Percentiles rank a stretch among this genome's conserved stretches.
Conservation (phyloP, 1,140 invertebrate genomes). For the Venturia canescens region DNA sequence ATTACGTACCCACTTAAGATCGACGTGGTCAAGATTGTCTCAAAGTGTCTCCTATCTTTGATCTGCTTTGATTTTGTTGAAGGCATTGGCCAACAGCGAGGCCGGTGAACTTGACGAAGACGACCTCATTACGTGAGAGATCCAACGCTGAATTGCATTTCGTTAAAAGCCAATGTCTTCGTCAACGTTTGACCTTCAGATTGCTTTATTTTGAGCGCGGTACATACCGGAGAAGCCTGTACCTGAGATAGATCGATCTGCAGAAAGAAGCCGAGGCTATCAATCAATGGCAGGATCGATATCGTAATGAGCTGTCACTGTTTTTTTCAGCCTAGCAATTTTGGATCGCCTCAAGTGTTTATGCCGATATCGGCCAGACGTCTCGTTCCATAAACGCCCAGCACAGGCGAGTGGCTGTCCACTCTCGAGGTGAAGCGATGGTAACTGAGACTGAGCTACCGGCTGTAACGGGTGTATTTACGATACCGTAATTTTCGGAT, state of each 20-base stretch:
- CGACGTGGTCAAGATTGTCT: constrained; percentile 5
- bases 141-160: not conserved
- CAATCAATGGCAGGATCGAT: too few relatives aligned
- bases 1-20: constrained; percentile 11
- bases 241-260: not conserved
- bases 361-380: not conserved
- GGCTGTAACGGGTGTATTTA: constrained; percentile 38
- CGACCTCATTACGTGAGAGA: not conserved
- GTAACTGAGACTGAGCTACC: constrained; percentile 21
- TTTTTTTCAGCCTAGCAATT: too few relatives aligned
- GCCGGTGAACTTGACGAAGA: not conserved
- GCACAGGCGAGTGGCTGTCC: not conserved
- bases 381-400: not conserved
- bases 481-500: constrained; percentile 43
- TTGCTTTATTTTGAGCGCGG: too few relatives aligned
- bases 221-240: too few relatives aligned
- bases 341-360: too few relatives aligned
- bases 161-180: not conserved
- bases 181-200: not conserved
- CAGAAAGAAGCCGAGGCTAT: too few relatives aligned
- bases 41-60: not conserved
- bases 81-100: not conserved
- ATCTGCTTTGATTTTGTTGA: not conserved
- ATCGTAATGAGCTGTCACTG: too few relatives aligned
- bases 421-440: not conserved